These are phyloP conservation scores for Tinamus guttatus DNA, from an alignment of 2,113 vertebrate genomes.

Conservation along the genomic window DNA sequence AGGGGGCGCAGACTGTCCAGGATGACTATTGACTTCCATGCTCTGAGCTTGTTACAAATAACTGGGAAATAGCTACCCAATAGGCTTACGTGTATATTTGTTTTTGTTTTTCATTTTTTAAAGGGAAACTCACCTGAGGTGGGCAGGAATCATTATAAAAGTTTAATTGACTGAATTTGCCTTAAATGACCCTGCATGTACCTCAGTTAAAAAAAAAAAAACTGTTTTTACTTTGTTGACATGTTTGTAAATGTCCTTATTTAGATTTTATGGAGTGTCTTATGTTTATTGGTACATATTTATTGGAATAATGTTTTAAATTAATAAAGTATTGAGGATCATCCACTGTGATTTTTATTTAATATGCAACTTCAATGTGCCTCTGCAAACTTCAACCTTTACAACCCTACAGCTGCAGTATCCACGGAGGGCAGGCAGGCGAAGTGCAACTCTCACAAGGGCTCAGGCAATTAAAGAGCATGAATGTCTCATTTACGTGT, in stretches of 20 bases:
- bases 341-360: constrained; percentile 52
- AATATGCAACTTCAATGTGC: background rate
- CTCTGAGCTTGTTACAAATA: constrained; percentile 34
- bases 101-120: constrained; percentile 39
- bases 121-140: constrained; percentile 34
- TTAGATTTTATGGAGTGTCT: constrained; percentile 76
- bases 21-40: background rate
- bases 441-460: background rate
- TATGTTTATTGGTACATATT: constrained; percentile 81
- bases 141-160: constrained; percentile 33
- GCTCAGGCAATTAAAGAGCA: background rate
- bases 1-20: background rate
- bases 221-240: constrained; percentile 63
- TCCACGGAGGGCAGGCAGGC: background rate
- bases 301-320: constrained; percentile 83
- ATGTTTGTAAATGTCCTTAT: constrained; percentile 71
- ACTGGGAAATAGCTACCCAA: constrained; percentile 42
- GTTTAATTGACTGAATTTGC: constrained; percentile 47
- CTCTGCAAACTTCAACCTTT: background rate
- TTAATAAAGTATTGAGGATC: constrained; percentile 82
- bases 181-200: constrained; percentile 65
- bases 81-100: constrained; percentile 51
- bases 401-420: fast-evolving
- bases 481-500: background rate
- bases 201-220: constrained; percentile 13